These are phyloP conservation scores for Ctenopoma kingsleyae DNA, from an alignment of 2,797 vertebrate genomes.

Conservation along the genomic window DNA sequence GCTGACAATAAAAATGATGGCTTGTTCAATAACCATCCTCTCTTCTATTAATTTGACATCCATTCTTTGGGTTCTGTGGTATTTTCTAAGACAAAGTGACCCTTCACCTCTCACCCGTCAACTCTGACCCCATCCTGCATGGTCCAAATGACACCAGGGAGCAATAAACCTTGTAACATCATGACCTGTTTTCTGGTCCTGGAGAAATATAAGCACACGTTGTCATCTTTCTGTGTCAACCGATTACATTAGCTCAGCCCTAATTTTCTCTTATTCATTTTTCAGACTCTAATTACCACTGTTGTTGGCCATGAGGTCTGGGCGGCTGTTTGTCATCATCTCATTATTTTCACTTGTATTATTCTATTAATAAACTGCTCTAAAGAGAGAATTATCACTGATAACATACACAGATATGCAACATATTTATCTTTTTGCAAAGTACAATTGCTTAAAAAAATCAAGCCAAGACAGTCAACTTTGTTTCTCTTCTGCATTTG, in stretches of 20 bases:
- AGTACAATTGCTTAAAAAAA: background rate
- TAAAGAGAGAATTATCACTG: background rate
- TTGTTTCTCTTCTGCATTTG: constrained; percentile 32
- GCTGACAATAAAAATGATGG: constrained; percentile 68
- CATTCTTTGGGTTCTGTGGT: constrained; percentile 37
- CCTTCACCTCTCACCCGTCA: constrained; percentile 66
- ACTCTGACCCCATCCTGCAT: constrained; percentile 49
- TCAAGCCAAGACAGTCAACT: background rate
- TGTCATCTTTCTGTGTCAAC: constrained; percentile 21
- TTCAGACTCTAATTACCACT: constrained; percentile 28
- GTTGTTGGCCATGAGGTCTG: constrained; percentile 11
- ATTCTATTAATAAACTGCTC: constrained; percentile 16
- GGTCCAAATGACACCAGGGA: constrained; percentile 56
- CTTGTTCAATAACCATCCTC: constrained; percentile 56
- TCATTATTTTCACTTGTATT: constrained; percentile 33
- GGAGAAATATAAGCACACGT: constrained; percentile 4
- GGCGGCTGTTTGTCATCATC: constrained; percentile 48
- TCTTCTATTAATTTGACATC: constrained; percentile 41
- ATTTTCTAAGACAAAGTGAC: constrained; percentile 54
- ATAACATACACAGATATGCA: background rate
- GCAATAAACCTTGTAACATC: constrained; percentile 50
- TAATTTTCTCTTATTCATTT: constrained; percentile 39
- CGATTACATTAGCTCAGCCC: constrained; percentile 23
- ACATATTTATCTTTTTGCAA: constrained; percentile 14
- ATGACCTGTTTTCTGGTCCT: constrained; percentile 30